Evolutionary conservation across 2,888 invertebrate species (phyloP), one percentile per base, ranked within the genome.

Genomic region (Sphaerophoria taeniata): DNA sequence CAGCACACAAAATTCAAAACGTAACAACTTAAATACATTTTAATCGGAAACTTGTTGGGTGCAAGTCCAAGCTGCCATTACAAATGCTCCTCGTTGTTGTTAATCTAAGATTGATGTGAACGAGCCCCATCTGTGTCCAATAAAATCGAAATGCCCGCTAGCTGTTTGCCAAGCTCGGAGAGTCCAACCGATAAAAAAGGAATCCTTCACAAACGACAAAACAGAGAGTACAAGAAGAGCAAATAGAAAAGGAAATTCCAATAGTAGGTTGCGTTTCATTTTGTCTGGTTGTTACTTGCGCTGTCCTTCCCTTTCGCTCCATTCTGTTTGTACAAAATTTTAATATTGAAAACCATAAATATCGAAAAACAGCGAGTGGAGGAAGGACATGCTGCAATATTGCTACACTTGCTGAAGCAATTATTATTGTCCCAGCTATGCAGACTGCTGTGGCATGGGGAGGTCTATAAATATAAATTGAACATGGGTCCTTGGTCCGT

Each of bases 71-170:
- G 79, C 58, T 71, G 84, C 76, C 24, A 24, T 24, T 24, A 24
- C 24, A 24, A 24, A 24, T 1, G 24, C 24, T 24, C 24, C 1
- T 24, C 34, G 81, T 80, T 85, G 76, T 43, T 81, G 85, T 85
- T 84, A 85, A 85, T 85, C 85, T 85, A 85, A 85, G 85, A 85
- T 85, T 81, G 85, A 85, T 85, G 85, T 76, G 81, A 85, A 85
- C 85, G 76, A 69, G 81, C 69, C 85, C 76, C 85, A 85, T 85
- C 85, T 85, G 85, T 81, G 85, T 81, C 77, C 85, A 81, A 81
- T 85, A 85, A 24, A 24, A 81, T 85, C 85, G 81, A 85, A 81
- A 81, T 77, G 76, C 76, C 85, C 85, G 75, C 85, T 77, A 77
- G 85, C 85, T 85, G 43, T 85, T 77, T 75, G 69, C 76, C 71